Conservation (phyloP, 2,113 vertebrate species). For the Rhinolophus ferrumequinum region DNA sequence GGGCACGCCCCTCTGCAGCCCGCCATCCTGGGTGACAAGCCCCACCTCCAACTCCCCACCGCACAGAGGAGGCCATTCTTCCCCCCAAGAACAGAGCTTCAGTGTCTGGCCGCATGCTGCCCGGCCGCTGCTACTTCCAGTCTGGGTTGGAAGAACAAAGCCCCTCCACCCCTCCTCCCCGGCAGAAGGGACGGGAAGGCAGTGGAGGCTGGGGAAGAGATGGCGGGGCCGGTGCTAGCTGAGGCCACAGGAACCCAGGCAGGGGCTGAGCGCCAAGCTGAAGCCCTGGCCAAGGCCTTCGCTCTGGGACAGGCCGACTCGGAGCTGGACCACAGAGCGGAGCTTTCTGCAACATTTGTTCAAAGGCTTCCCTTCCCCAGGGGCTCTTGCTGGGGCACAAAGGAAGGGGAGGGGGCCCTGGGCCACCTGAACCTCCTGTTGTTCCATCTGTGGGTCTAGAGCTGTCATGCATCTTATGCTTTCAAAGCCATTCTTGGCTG, state of each 20-base stretch:
- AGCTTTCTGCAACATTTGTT: neutral
- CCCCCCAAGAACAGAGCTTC: conserved; percentile 77
- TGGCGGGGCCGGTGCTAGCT: conserved; percentile 58
- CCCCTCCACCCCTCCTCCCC: conserved; percentile 32
- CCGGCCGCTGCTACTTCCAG: conserved; percentile 74
- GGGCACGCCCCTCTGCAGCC: neutral
- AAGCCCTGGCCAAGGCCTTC: conserved; percentile 4
- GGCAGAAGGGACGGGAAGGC: conserved; percentile 17
- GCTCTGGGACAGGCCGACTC: neutral
- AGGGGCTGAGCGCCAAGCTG: conserved; percentile 32
- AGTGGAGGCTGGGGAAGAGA: conserved; percentile 45
- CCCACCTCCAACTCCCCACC: conserved; percentile 64
- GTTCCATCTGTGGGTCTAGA: neutral
- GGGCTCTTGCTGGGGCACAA: neutral
- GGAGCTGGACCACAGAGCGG: neutral
- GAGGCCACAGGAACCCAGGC: conserved; percentile 59
- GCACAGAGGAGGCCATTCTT: conserved; percentile 82
- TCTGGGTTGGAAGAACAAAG: conserved; percentile 80
- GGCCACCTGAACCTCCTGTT: neutral
- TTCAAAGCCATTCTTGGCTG: neutral
- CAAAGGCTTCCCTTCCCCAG: neutral
- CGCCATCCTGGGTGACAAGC: conserved; percentile 47
- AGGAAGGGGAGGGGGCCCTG: neutral
- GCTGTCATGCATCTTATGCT: neutral
- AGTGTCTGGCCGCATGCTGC: conserved; percentile 67